Percentiles rank a stretch among this genome's conserved stretches.
These are phyloP conservation scores for Typhlichthys eigenmanni DNA, from an alignment of 2,797 vertebrate species.

Conservation along the genomic window DNA sequence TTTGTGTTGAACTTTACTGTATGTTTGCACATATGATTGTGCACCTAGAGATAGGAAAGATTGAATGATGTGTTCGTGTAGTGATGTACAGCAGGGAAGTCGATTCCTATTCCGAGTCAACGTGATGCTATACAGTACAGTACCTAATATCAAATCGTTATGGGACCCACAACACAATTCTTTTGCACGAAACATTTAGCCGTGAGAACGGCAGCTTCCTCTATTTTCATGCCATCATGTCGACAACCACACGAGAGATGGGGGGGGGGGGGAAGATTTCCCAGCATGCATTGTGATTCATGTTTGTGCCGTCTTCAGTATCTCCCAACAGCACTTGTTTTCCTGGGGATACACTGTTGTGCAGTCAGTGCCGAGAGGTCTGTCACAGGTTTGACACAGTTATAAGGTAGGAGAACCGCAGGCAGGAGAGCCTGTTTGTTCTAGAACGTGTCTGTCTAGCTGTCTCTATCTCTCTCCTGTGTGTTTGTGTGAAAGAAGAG, in stretches of 20 bases:
- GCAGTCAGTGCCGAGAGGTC: slow-evolving; percentile 18
- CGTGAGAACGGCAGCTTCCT: slow-evolving; percentile 11
- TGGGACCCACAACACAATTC: neutral
- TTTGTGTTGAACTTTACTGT: no score
- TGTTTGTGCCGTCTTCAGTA: slow-evolving; percentile 6
- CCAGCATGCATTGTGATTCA: slow-evolving; percentile 19
- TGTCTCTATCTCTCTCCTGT: slow-evolving; percentile 15
- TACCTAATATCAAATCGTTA: neutral
- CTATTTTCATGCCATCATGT: neutral
- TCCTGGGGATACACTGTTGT: slow-evolving; percentile 18
- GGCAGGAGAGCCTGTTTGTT: slow-evolving; percentile 8
- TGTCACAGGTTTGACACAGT: slow-evolving; percentile 17
- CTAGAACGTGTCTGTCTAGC: slow-evolving; percentile 14
- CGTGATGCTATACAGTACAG: neutral
- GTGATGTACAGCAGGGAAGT: neutral
- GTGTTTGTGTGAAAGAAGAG: neutral
- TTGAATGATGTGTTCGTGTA: no score
- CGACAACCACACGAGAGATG: slow-evolving; percentile 10
- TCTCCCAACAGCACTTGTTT: slow-evolving; percentile 29
- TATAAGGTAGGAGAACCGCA: slow-evolving; percentile 7
- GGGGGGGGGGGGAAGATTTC: slow-evolving; percentile 20
- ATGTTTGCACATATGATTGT: no score
- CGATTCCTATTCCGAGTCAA: neutral
- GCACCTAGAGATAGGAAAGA: no score
- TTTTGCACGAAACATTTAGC: neutral